Percentiles rank a stretch among this genome's conserved stretches.
Evolutionary conservation across 2,888 invertebrate genomes (phyloP).

Genomic region (Perdita meconis): DNA sequence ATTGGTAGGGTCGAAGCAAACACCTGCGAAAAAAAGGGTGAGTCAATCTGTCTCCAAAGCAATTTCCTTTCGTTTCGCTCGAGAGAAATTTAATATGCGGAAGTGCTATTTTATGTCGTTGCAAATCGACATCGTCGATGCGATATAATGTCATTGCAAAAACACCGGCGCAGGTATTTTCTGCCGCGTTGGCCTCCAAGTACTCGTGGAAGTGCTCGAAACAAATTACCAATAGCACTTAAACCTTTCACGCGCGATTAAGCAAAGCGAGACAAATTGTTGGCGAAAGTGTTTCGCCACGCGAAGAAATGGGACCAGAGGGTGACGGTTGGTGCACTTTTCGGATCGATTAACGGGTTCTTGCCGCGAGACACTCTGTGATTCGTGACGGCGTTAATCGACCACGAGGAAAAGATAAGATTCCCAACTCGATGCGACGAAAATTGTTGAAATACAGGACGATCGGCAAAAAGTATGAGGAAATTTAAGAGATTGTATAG

Average conservation of each 20-base stretch:
- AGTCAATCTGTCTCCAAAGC: conserved; percentile 9
- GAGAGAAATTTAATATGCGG: conserved; percentile 37
- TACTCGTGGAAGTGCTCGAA: neutral
- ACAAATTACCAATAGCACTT: conserved; percentile 28
- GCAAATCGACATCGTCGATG: conserved; percentile 34
- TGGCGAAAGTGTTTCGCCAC: neutral
- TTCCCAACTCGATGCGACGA: too few species aligned
- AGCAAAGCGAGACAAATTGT: conserved; percentile 10
- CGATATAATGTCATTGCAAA: conserved; percentile 27
- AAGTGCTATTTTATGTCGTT: conserved; percentile 42
- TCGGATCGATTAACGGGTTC: neutral
- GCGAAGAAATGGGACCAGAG: neutral
- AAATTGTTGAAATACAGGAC: too few species aligned
- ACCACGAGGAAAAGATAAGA: neutral
- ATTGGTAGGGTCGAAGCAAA: neutral
- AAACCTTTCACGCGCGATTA: conserved; percentile 28
- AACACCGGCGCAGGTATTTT: conserved; percentile 14
- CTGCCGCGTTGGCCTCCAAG: conserved; percentile 2
- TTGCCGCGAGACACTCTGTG: neutral
- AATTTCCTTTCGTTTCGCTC: conserved; percentile 22
- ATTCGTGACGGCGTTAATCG: neutral
- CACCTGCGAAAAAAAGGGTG: too few species aligned
- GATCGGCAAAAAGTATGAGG: too few species aligned
- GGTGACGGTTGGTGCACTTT: neutral
- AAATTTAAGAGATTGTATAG: too few species aligned